phyloP scores from a whole-genome alignment of 2,888 invertebrate genomes.

The Platycheirus rosarum region DNA sequence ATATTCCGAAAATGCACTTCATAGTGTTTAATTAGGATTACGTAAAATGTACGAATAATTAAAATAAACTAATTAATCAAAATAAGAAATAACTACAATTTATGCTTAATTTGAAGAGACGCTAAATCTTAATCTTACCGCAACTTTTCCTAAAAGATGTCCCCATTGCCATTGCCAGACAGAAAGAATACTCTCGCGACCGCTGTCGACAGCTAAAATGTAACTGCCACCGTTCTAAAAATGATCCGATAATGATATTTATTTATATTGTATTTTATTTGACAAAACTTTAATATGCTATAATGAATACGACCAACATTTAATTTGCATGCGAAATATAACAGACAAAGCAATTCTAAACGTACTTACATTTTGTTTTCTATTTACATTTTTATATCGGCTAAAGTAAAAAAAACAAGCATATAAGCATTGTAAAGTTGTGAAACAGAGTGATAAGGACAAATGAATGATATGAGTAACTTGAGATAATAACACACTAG shows the following conservation, averaged over 20 bases:
- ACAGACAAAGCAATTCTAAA: constrained; percentile 38
- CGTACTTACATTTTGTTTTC: constrained; percentile 38
- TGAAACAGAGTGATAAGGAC: constrained; percentile 16
- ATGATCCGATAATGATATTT: background rate
- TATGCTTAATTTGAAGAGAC: too few relatives aligned
- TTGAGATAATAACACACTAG: constrained; percentile 2
- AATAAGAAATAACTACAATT: too few relatives aligned
- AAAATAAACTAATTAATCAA: too few relatives aligned
- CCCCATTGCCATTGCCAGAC: constrained; percentile 99
- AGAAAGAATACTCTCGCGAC: constrained; percentile 93
- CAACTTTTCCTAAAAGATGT: constrained; percentile 95
- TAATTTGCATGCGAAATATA: constrained; percentile 44
- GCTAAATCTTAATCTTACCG: too few relatives aligned
- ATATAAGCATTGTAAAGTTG: constrained; percentile 43
- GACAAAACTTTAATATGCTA: too few relatives aligned
- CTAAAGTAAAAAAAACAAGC: constrained; percentile 53
- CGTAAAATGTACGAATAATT: too few relatives aligned
- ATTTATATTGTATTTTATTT: background rate
- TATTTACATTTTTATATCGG: constrained; percentile 48
- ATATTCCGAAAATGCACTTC: too few relatives aligned
- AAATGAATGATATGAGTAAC: constrained; percentile 24
- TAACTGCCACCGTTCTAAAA: constrained; percentile 94
- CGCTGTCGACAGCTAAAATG: constrained; percentile 94
- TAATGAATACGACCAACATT: background rate
- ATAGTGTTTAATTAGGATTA: too few relatives aligned